Percentiles rank a stretch among this genome's conserved stretches.
Evolutionary conservation across 2,113 vertebrate genomes (phyloP).

Genomic region (Illadopsis cleaveri): DNA sequence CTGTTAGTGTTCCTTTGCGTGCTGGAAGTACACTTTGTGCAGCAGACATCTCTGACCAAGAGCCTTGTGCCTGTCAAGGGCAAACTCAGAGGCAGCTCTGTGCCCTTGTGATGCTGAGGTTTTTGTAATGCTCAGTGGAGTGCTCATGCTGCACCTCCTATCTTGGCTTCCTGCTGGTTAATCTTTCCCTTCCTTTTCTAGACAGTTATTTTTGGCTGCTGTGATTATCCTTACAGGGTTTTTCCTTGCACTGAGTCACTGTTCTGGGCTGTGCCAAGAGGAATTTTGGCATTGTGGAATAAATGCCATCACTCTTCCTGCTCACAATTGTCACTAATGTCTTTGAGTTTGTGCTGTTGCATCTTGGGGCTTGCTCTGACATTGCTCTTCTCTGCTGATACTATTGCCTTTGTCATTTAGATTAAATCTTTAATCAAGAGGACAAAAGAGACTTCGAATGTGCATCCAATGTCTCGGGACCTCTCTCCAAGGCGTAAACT

Average conservation of each 20-base stretch:
- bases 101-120: background rate
- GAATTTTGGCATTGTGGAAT: conserved; percentile 39
- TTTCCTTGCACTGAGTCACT: conserved; percentile 57
- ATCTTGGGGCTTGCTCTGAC: background rate
- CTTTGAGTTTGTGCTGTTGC: conserved; percentile 19
- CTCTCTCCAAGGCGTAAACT: conserved; percentile 86
- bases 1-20: background rate
- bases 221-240: conserved; percentile 12
- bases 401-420: conserved; percentile 74
- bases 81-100: background rate
- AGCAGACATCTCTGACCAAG: background rate
- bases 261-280: conserved; percentile 20
- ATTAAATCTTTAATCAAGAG: conserved; percentile 94
- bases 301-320: conserved; percentile 20
- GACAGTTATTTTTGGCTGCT: conserved; percentile 55
- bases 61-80: background rate
- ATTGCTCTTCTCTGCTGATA: conserved; percentile 35
- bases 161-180: conserved; percentile 47
- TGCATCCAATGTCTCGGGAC: conserved; percentile 94
- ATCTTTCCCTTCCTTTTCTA: conserved; percentile 52
- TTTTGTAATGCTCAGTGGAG: background rate
- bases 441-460: conserved; percentile 90
- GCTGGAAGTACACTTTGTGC: background rate
- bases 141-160: conserved; percentile 10
- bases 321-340: conserved; percentile 13